phyloP scores from a whole-genome alignment of 2,113 vertebrate genomes.

The Actenoides lindsayi region DNA sequence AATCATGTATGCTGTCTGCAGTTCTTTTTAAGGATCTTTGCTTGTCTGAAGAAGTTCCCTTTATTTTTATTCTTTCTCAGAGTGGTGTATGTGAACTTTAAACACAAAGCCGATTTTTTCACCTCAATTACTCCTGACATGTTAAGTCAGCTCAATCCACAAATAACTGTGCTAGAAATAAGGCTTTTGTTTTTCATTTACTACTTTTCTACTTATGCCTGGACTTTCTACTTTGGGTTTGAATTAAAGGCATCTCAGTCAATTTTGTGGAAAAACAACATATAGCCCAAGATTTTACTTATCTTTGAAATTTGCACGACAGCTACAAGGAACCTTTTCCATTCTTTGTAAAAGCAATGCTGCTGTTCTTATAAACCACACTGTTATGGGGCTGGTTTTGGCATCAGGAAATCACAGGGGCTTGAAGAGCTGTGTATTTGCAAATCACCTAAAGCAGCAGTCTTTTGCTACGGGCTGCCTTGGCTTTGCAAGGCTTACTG shows the following conservation, averaged over 20 bases:
- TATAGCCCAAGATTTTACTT: background rate
- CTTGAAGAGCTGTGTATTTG: background rate
- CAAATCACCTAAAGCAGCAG: background rate
- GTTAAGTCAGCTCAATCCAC: background rate
- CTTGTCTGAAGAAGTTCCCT: constrained; percentile 26
- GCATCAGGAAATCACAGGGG: background rate
- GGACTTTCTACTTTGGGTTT: background rate
- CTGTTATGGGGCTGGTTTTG: background rate
- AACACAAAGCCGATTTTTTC: constrained; percentile 1
- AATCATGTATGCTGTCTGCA: constrained; percentile 30
- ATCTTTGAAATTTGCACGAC: background rate
- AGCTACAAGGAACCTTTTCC: background rate
- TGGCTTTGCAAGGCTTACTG: background rate
- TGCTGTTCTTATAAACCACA: background rate
- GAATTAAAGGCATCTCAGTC: background rate
- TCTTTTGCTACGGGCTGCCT: background rate
- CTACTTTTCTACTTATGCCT: background rate
- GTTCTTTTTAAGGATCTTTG: constrained; percentile 33
- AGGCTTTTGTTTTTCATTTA: background rate
- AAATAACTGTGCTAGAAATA: constrained; percentile 17
- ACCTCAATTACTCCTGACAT: background rate
- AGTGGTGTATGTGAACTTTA: background rate
- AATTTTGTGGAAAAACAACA: background rate
- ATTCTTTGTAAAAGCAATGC: background rate
- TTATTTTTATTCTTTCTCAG: constrained; percentile 1